Conservation (phyloP, 2,888 invertebrate species). For the Heliconius hortense region DNA sequence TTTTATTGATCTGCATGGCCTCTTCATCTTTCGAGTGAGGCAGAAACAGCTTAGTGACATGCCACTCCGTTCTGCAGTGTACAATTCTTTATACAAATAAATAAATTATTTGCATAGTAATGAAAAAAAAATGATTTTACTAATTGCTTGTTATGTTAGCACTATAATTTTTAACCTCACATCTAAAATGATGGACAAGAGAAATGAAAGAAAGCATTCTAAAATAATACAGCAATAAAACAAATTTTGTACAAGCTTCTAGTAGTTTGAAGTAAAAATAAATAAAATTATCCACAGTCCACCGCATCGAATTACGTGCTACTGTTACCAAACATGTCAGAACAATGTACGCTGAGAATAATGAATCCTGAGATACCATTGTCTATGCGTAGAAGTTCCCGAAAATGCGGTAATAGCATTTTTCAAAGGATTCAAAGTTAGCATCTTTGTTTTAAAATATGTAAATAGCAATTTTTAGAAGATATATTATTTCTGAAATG, state of each 20-base stretch:
- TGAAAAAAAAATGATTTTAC: background rate
- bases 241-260: constrained; percentile 30
- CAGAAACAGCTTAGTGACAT: background rate
- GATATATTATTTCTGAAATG: too few relatives aligned
- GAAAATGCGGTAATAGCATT: constrained; percentile 4
- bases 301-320: constrained; percentile 44
- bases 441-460: background rate
- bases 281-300: constrained; percentile 39
- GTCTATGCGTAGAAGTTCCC: constrained; percentile 7
- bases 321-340: constrained; percentile 34
- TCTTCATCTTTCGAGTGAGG: background rate
- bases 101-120: too few relatives aligned
- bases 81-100: too few relatives aligned
- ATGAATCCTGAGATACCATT: constrained; percentile 1
- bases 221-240: constrained; percentile 20
- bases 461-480: background rate
- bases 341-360: constrained; percentile 29
- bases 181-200: background rate
- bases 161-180: background rate
- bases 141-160: background rate
- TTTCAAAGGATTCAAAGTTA: constrained; percentile 1
- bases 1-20: background rate
- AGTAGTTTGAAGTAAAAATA: constrained; percentile 44
- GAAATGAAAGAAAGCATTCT: constrained; percentile 19
- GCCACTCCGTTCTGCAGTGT: too few relatives aligned